phyloP scores from a whole-genome alignment of 2,797 vertebrate genomes.

The Cyclura pinguis region DNA sequence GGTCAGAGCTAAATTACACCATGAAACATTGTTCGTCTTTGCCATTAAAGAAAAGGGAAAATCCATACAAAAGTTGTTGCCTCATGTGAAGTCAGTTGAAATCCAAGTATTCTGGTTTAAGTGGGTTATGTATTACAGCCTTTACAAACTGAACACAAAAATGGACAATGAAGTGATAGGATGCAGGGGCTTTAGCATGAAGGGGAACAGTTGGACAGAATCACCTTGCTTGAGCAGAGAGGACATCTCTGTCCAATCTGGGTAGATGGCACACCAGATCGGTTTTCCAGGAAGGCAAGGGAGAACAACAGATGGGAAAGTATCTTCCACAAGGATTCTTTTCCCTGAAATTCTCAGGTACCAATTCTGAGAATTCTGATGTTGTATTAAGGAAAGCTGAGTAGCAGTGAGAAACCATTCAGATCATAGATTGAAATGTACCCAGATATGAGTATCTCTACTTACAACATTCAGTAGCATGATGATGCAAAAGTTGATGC shows the following conservation, averaged over 20 bases:
- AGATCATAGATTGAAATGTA: background rate
- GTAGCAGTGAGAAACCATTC: background rate
- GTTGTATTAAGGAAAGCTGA: background rate
- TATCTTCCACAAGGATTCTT: background rate
- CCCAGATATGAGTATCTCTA: background rate
- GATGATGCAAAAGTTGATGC: slow-evolving; percentile 96
- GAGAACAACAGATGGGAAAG: background rate
- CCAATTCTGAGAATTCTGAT: background rate
- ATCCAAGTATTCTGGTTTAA: background rate
- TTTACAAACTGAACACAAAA: background rate
- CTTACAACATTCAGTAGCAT: slow-evolving; percentile 95
- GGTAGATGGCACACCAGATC: too few relatives aligned
- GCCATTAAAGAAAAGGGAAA: slow-evolving; percentile 4
- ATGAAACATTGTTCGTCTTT: background rate
- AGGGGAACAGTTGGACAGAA: background rate
- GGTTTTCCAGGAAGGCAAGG: background rate
- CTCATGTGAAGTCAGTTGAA: background rate
- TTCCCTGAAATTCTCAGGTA: background rate
- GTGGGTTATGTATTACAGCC: background rate
- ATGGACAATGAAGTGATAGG: background rate
- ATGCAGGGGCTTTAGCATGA: background rate
- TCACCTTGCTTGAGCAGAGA: background rate
- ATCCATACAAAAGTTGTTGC: background rate
- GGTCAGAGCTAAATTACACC: slow-evolving; percentile 2
- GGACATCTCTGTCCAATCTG: background rate